Conservation (phyloP, 2,888 invertebrate species). For the Margaritifera margaritifera region DNA sequence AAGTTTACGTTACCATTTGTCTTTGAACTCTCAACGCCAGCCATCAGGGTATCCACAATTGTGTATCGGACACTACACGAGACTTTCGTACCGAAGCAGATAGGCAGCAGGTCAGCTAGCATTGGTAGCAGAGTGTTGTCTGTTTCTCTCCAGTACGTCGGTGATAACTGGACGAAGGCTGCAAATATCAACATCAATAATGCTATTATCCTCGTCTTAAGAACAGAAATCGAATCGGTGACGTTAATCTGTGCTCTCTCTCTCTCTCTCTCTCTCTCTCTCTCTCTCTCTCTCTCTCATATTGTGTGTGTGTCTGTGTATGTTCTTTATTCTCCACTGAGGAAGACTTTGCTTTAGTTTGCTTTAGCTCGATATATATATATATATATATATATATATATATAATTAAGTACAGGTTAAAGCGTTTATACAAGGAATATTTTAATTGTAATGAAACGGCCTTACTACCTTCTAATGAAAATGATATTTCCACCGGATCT, state of each 20-base stretch:
- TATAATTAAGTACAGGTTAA: no score
- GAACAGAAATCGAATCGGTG: constrained; percentile 17
- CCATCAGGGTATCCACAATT: constrained; percentile 18
- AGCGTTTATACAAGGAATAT: no score
- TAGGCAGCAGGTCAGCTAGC: constrained; percentile 10
- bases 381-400: no score
- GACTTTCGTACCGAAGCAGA: constrained; percentile 10
- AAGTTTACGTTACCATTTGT: neutral
- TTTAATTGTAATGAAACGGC: no score
- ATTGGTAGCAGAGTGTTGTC: constrained; percentile 33
- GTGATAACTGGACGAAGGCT: constrained; percentile 4
- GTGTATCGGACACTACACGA: constrained; percentile 14
- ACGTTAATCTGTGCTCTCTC: no score
- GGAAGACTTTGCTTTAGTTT: no score
- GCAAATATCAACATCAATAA: constrained; percentile 13
- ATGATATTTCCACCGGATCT: no score
- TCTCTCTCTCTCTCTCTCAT: neutral
- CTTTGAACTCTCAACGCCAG: constrained; percentile 3
- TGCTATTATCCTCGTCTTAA: constrained; percentile 20
- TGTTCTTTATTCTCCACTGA: no score
- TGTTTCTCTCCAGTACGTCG: constrained; percentile 26
- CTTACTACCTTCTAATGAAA: no score
- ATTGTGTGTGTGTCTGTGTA: no score
- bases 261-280: neutral
- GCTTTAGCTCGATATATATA: no score